Percentiles rank a stretch among this genome's conserved stretches.
Evolutionary conservation across 64 coral and sea anemone genomes (phyloP).

Genomic region (Dendrophyllia cribrosa): DNA sequence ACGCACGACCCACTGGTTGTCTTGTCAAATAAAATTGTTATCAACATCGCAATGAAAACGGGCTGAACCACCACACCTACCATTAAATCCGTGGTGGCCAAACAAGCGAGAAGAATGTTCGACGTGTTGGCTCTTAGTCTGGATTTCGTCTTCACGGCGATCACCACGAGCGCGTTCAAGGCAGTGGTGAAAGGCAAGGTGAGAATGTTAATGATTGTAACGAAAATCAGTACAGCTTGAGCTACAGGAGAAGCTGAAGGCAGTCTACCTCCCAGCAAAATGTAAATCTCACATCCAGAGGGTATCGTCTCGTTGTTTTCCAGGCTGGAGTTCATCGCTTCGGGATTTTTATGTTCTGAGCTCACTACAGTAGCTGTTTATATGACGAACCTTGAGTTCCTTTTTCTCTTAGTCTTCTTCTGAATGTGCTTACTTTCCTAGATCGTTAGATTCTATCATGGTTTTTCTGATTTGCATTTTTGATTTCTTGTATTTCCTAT

Average conservation of each 20-base stretch:
- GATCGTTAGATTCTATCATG: too few species aligned
- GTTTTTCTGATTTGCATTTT: too few species aligned
- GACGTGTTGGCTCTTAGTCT: not conserved
- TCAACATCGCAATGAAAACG: not conserved
- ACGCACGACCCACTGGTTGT: not conserved
- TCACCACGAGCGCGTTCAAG: slow-evolving; percentile 14
- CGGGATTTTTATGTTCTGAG: not conserved
- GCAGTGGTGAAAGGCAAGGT: not conserved
- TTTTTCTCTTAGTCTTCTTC: too few species aligned
- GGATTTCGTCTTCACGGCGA: not conserved
- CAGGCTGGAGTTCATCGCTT: not conserved
- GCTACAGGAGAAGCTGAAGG: not conserved
- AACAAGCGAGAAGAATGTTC: not conserved
- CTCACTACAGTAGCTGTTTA: too few species aligned
- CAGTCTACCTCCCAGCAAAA: not conserved
- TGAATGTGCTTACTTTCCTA: too few species aligned
- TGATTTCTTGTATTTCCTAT: too few species aligned
- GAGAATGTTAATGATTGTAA: not conserved
- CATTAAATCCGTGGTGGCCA: not conserved
- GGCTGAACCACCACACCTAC: slow-evolving; percentile 2
- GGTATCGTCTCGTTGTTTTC: not conserved
- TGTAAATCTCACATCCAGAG: not conserved
- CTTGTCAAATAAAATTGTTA: not conserved
- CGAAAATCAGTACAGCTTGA: not conserved
- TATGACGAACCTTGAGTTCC: too few species aligned